Base-by-base conservation (phyloP, 2,888 invertebrate genomes). In the Bhutanitis thaidina region DNA sequence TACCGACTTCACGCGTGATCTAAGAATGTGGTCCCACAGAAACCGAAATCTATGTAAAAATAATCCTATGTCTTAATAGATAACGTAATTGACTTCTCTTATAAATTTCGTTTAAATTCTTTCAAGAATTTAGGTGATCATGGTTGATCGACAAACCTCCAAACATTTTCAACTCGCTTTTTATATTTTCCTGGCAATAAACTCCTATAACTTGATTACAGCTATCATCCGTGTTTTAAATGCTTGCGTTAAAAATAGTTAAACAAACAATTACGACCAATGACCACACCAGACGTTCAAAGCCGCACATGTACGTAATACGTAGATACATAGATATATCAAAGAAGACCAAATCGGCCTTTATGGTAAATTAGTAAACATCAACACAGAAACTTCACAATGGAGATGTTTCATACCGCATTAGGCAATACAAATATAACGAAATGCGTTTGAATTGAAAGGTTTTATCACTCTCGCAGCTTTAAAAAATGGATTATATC, bases 371-470 rank as follows among this genome's bases (percentile, higher is more conserved):
- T 20, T 27, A 8, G 32, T 44, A 50, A 27, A 50, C 49, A 43
- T 43, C 37, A 44, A 36, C 48, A 48, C 40, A 35, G 3, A 25
- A 32, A 43, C 20, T 14, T 43, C 43, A 43, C 49, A 49, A 49
- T 49, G 43, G 43, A 49, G 43, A 43, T 49, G 49, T 49, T 49
- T 43, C 49, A 49, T 49, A 43, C 37, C 37, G 37, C 37, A 49
- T 49, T 49, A 49, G 32, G 32, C 14, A 49, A 43, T 16, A 43
- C 38, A 43, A 49, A 49, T 36, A 49, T n/a, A 45, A 25, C 20
- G 27, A 48, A 48, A 48, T 34, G 14, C 15, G 25, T 32, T 32
- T 32, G 32, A 32, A 32, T 32, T 32, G 27, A 27, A 1, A 7
- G 8, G 5, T 3, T 20, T 20, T 27, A 27, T 8, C 27, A 4